Evolutionary conservation across 2,888 invertebrate genomes (phyloP).

Genomic region (Mycalesis mineus): DNA sequence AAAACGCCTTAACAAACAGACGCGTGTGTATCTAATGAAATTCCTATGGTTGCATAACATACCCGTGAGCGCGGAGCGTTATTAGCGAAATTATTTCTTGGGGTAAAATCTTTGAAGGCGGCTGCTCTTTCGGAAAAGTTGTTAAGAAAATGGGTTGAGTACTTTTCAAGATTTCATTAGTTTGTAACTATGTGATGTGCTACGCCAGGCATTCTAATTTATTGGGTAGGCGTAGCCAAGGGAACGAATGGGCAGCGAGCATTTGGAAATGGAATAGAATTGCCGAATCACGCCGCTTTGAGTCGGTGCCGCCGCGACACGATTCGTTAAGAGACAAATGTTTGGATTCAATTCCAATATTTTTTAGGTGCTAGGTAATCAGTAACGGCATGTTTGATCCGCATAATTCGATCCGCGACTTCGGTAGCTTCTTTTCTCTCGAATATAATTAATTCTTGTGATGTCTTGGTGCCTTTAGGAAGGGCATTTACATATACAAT

Average conservation of each 20-base stretch:
- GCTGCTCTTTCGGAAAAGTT: slow-evolving; percentile 77
- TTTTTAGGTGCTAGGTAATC: slow-evolving; percentile 59
- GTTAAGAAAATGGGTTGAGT: slow-evolving; percentile 78
- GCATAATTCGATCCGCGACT: slow-evolving; percentile 52
- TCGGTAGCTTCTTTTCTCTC: slow-evolving; percentile 57
- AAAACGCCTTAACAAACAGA: slow-evolving; percentile 79
- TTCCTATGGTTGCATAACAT: slow-evolving; percentile 79
- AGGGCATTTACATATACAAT: neutral
- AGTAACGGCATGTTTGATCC: slow-evolving; percentile 68
- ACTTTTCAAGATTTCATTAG: slow-evolving; percentile 76
- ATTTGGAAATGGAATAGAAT: slow-evolving; percentile 67
- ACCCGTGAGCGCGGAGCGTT: slow-evolving; percentile 71
- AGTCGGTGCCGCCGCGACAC: slow-evolving; percentile 67
- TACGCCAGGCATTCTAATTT: slow-evolving; percentile 72
- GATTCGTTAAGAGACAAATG: slow-evolving; percentile 78
- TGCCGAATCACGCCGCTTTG: slow-evolving; percentile 77
- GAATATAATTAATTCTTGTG: slow-evolving; percentile 61
- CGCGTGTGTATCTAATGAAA: slow-evolving; percentile 79
- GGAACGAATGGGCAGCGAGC: slow-evolving; percentile 76
- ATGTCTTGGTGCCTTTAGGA: slow-evolving; percentile 9
- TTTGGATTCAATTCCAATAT: slow-evolving; percentile 73
- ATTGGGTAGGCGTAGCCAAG: slow-evolving; percentile 75
- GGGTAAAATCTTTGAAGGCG: slow-evolving; percentile 76
- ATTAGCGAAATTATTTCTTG: slow-evolving; percentile 76
- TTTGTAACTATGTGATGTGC: slow-evolving; percentile 74